Base-by-base conservation (phyloP, 1,140 invertebrate genomes). In the Heliconius congener region DNA sequence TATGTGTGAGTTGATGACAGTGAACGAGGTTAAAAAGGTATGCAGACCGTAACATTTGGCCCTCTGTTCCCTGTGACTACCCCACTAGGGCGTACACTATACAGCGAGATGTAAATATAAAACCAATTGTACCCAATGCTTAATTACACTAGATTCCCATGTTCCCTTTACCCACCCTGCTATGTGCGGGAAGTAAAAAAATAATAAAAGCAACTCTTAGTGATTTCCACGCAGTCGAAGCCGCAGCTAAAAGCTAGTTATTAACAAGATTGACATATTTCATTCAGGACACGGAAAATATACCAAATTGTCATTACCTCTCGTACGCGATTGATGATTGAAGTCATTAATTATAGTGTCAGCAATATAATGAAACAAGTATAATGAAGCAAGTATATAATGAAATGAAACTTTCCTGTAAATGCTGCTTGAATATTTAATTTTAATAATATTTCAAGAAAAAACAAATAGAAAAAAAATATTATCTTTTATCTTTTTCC, bases 331-430 rank as follows among this genome's bases (percentile, higher is more conserved):
- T 66, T 27, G n/a, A n/a, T n/a, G 19, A 66, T n/a, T 66, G 19
- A n/a, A 27, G 23, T 66, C 60, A 66, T 66, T n/a, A 66, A 66
- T 66, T 66, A 66, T 27, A 27, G 60, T 66, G 60, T 66, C 60
- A 66, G n/a, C 60, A 66, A 27, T 66, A 66, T 30, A 30, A 27
- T 19, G 42, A 42, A 42, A 42, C 39, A 42, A 23, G 23, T 23
- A 23, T 23, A 23, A 23, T 23, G 23, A 23, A 23, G 11, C 39
- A 0, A 42, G 9, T 3, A 27, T n/a, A 13, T 27, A 13, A 66
- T 66, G 55, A n/a, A 66, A 66, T 30, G 5, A 66, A 66, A 66
- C 11, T 66, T 66, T 23, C 60, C 23, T 30, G 19, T 23, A 57
- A 57, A 57, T 9, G 55, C n/a, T 57, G 23, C 55, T 57, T 57